Conservation (phyloP, 37 sponge, comb jelly and placozoan species). For the Spongilla lacustris region DNA sequence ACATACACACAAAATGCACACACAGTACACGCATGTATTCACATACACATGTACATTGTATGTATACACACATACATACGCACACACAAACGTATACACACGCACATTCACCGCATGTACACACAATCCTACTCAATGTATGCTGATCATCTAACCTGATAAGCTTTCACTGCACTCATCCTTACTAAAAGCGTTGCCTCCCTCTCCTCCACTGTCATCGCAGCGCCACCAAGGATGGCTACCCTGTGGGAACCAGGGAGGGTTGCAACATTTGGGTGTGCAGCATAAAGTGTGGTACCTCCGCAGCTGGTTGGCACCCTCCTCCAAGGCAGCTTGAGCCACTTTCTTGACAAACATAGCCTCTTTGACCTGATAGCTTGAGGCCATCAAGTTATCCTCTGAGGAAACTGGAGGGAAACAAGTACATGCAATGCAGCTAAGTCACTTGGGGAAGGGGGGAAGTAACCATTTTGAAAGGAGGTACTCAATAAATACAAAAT, state of each 20-base stretch:
- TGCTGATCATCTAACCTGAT: conserved; percentile 44
- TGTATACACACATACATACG: too few relatives aligned
- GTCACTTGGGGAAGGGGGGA: too few relatives aligned
- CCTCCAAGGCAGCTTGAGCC: conserved; percentile 29
- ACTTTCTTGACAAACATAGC: conserved; percentile 51
- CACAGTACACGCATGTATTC: too few relatives aligned
- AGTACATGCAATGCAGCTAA: background rate
- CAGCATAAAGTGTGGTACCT: too few relatives aligned
- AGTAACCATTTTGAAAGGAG: background rate
- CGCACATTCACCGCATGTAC: too few relatives aligned
- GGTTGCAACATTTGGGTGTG: too few relatives aligned
- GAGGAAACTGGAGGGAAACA: background rate
- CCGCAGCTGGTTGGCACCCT: conserved; percentile 55
- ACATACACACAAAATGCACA: too few relatives aligned
- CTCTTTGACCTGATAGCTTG: conserved; percentile 42
- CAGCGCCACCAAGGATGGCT: conserved; percentile 46
- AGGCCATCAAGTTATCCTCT: background rate
- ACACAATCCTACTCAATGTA: too few relatives aligned
- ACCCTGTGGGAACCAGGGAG: conserved; percentile 50
- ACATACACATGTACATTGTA: too few relatives aligned
- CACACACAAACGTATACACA: too few relatives aligned
- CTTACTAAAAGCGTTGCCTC: conserved; percentile 33
- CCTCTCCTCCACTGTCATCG: conserved; percentile 54
- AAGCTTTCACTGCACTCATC: conserved; percentile 20
- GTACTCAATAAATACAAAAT: background rate